A percentile compares a stretch with the other conserved stretches of the same genome.
Evolutionary conservation across 2,888 invertebrate species (phyloP).

Genomic region (Cremastinae sp.): DNA sequence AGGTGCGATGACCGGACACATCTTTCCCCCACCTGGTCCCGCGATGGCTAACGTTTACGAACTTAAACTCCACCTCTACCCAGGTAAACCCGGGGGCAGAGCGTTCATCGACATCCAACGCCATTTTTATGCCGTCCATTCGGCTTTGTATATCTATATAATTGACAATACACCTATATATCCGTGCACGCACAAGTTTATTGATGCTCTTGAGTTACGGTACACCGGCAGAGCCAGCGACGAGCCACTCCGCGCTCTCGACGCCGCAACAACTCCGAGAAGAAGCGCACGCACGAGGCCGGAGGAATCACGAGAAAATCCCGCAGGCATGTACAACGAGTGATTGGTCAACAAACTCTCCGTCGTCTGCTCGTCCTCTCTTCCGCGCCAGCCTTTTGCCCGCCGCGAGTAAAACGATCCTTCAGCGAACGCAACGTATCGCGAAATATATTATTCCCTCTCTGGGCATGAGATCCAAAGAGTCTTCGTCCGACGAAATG

Average conservation of each 20-base stretch:
- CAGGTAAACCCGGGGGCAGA: slow-evolving; percentile 42
- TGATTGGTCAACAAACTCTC: slow-evolving; percentile 56
- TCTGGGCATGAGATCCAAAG: no score
- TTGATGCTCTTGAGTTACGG: slow-evolving; percentile 67
- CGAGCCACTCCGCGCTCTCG: no score
- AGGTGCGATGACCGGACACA: slow-evolving; percentile 79
- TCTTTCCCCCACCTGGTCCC: slow-evolving; percentile 64
- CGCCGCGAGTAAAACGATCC: background rate
- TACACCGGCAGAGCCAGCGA: slow-evolving; percentile 65
- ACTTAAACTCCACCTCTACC: slow-evolving; percentile 43
- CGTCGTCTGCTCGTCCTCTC: slow-evolving; percentile 24
- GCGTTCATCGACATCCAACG: slow-evolving; percentile 57
- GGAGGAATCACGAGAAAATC: slow-evolving; percentile 26
- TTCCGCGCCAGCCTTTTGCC: background rate
- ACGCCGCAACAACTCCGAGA: no score
- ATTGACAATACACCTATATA: slow-evolving; percentile 33
- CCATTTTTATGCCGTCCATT: slow-evolving; percentile 26
- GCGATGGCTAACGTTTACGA: slow-evolving; percentile 32
- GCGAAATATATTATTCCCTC: no score
- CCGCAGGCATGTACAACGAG: slow-evolving; percentile 32
- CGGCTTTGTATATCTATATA: slow-evolving; percentile 3
- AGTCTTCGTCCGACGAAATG: no score
- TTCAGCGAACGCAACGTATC: no score
- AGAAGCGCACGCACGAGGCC: slow-evolving; percentile 17
- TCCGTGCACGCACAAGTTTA: no score